phyloP scores from a whole-genome alignment of 2,797 vertebrate species.

The Onychomys torridus region DNA sequence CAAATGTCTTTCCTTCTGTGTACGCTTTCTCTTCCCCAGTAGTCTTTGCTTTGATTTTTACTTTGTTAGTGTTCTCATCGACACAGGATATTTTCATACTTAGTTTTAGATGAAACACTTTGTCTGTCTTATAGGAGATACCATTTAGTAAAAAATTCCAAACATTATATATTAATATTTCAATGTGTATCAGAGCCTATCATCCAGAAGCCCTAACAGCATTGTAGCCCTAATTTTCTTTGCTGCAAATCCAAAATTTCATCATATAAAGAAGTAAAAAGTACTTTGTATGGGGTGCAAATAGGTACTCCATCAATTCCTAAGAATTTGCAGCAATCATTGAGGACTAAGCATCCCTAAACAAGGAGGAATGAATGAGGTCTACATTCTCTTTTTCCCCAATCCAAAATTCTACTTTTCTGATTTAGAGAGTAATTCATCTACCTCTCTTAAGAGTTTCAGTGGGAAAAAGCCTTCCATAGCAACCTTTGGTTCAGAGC shows the following conservation, averaged over 20 bases:
- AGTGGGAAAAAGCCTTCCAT: neutral
- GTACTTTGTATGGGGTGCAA: neutral
- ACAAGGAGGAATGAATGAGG: neutral
- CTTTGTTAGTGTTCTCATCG: neutral
- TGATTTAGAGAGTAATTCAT: neutral
- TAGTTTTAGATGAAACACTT: neutral
- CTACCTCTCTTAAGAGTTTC: neutral
- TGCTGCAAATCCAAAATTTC: neutral
- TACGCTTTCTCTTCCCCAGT: neutral
- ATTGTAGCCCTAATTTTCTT: neutral
- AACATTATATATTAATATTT: neutral
- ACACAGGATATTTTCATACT: neutral
- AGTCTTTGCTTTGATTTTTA: neutral
- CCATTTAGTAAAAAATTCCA: neutral
- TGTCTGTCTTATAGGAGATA: neutral
- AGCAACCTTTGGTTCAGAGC: neutral
- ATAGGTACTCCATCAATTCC: neutral
- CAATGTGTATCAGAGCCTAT: neutral
- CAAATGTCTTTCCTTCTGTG: neutral
- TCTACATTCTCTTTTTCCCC: neutral
- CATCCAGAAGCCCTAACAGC: neutral
- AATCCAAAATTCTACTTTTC: neutral
- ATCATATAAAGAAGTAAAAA: neutral
- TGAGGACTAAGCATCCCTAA: neutral
- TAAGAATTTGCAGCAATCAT: neutral